Evolutionary conservation across 1,140 invertebrate genomes (phyloP).

Genomic region (Solenopsis invicta): DNA sequence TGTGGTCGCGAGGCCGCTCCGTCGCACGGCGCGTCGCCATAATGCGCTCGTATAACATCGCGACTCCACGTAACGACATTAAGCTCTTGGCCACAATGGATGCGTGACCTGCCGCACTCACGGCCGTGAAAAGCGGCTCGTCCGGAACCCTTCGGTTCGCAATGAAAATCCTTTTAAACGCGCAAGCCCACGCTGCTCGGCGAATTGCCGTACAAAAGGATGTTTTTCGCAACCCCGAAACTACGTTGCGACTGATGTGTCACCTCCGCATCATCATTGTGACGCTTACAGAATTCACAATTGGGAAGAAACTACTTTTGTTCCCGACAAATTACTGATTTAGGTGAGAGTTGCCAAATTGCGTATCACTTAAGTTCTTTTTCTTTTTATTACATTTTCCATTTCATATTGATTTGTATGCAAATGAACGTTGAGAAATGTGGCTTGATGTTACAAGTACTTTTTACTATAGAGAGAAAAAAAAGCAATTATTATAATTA

Average conservation of each 20-base stretch:
- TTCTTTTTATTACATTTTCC: too few relatives aligned
- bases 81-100: constrained; percentile 67
- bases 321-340: constrained; percentile 12
- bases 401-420: too few relatives aligned
- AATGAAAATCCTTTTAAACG: constrained; percentile 81
- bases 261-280: background rate
- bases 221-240: constrained; percentile 40
- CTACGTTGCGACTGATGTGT: constrained; percentile 5
- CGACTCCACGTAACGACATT: constrained; percentile 67
- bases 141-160: constrained; percentile 64
- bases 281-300: background rate
- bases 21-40: constrained; percentile 67
- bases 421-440: too few relatives aligned
- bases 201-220: constrained; percentile 29
- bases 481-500: too few relatives aligned
- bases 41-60: constrained; percentile 73
- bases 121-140: constrained; percentile 16
- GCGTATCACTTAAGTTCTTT: too few relatives aligned
- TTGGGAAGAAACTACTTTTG: background rate
- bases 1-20: constrained; percentile 66
- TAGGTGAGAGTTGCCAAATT: background rate
- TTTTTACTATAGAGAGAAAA: too few relatives aligned
- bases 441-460: too few relatives aligned
- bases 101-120: constrained; percentile 58
- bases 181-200: constrained; percentile 64